Percentiles rank a stretch among this genome's conserved stretches.
These are phyloP conservation scores for Parazoanthus swiftii DNA, from an alignment of 92 coral and sea anemone species.

Conservation along the genomic window DNA sequence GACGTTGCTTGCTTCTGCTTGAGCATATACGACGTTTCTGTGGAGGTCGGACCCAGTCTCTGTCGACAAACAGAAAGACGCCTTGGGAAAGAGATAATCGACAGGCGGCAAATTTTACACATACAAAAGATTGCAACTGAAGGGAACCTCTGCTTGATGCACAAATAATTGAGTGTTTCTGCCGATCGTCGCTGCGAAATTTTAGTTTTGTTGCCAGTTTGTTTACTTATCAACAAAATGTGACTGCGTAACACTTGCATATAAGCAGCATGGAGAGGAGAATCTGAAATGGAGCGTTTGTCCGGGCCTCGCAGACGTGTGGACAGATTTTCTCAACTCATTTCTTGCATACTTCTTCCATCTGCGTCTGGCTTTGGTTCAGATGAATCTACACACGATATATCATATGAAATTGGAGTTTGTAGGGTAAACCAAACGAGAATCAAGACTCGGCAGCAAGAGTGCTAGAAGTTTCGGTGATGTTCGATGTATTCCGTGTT, in stretches of 20 bases:
- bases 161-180: slow-evolving; percentile 10
- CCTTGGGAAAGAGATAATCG: slow-evolving; percentile 18
- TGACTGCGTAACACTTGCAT: not conserved
- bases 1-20: too few relatives aligned
- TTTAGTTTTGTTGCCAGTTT: slow-evolving; percentile 9
- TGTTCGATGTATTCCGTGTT: not conserved
- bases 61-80: not conserved
- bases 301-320: not conserved
- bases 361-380: slow-evolving; percentile 36
- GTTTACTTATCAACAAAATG: slow-evolving; percentile 23
- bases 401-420: not conserved
- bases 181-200: not conserved
- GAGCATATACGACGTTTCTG: slow-evolving; percentile 7
- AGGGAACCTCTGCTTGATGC: not conserved
- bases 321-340: slow-evolving; percentile 22
- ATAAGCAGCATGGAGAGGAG: not conserved
- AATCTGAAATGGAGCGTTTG: slow-evolving; percentile 12
- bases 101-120: slow-evolving; percentile 20
- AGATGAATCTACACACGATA: slow-evolving; percentile 3
- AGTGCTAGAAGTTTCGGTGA: not conserved
- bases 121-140: slow-evolving; percentile 17
- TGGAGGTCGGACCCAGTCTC: not conserved
- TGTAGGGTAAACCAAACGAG: not conserved
- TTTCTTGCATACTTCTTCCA: slow-evolving; percentile 7
- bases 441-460: not conserved